Base-by-base conservation (phyloP, 2,113 vertebrate species). In the Cavia aperea region DNA sequence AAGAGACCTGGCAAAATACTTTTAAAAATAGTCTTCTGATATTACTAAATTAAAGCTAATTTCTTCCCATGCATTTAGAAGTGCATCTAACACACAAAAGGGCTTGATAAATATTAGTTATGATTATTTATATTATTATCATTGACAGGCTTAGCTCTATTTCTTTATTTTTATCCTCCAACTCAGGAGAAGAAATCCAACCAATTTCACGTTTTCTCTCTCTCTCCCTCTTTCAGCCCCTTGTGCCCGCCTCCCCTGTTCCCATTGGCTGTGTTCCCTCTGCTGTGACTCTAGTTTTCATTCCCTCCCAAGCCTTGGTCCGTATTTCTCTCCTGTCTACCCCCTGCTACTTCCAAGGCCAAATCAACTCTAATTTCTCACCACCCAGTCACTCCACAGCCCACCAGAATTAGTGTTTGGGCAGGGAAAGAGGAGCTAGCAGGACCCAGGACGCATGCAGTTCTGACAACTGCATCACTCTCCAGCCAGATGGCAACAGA, bases 401-500 rank as follows among this genome's bases (percentile, higher is more conserved):
- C 49, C 85, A 89, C 39, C 70, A 81, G 43, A 94, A 81, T 94
- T 75, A 82, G 86, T 39, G 43, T 29, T 3, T 78, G 56, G 62
- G 54, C 88, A 89, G 54, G 90, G 60, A 91, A 87, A 89, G 49
- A 91, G 75, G 39, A 82, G 51, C 78, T 62, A 54, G 66, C 84
- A 62, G 85, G 5, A 23, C 49, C 75, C 62, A 58, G 54, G 39
- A 85, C n/a, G 78, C 0, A 73, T 51, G 78, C 0, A 29, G 36
- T 79, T 91, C 85, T 82, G 62, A 89, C 58, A 85, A 85, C 31
- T 94, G 91, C 77, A 95, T 90, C 56, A 2, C 54, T 68, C 49
- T 39, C 66, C 54, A 14, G 72, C 95, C 88, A 94, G 95, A 93
- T 93, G 94, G 95, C 92, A 91, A 65, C 72, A 3, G 73, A 49